phyloP scores from a whole-genome alignment of 2,888 invertebrate genomes.

The Drosophila robusta region DNA sequence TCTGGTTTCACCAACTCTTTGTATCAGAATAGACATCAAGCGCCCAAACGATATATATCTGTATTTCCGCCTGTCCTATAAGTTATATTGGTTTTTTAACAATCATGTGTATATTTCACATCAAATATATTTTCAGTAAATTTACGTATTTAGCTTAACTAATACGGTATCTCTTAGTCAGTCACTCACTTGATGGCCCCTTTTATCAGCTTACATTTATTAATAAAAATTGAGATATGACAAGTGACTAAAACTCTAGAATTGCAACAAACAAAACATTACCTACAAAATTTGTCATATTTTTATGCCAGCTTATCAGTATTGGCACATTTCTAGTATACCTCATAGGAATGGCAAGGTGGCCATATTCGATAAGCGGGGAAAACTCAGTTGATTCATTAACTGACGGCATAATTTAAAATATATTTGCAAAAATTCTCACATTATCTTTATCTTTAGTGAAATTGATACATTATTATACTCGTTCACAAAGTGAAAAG shows the following conservation, averaged over 20 bases:
- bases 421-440: neutral
- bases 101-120: neutral
- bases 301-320: constrained; percentile 13
- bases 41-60: too few species aligned
- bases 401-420: constrained; percentile 19
- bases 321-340: neutral
- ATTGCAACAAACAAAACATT: constrained; percentile 12
- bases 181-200: neutral
- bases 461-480: too few species aligned
- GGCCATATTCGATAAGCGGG: too few species aligned
- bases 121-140: neutral
- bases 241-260: constrained; percentile 17
- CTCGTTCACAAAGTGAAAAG: too few species aligned
- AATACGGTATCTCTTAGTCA: neutral
- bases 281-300: constrained; percentile 17
- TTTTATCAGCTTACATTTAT: neutral
- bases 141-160: too few species aligned
- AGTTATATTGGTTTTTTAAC: too few species aligned
- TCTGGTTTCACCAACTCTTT: neutral
- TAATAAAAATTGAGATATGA: constrained; percentile 17
- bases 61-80: too few species aligned
- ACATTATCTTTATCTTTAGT: neutral
- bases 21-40: neutral
- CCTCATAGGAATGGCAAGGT: constrained; percentile 4
- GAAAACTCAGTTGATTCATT: too few species aligned